Evolutionary conservation across 2,888 invertebrate genomes (phyloP), one percentile per base, ranked within the genome.

Genomic region (Calliphora vomitoria): DNA sequence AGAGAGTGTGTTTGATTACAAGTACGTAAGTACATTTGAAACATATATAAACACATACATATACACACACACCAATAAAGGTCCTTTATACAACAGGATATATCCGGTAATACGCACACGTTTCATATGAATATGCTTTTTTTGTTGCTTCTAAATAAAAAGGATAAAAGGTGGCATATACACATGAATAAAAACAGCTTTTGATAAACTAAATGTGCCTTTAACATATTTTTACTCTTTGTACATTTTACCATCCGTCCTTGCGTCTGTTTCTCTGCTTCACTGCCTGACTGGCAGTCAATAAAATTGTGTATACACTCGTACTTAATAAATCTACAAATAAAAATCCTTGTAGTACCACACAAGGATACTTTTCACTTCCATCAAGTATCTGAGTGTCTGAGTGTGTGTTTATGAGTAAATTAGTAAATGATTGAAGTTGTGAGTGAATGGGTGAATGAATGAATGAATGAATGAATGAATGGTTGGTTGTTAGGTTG

Each of bases 11-110:
- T 13, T 31, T 50, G 31, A 35, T 62, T n/a, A 62, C 13, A 62
- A 38, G 25, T 44, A 74, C 47, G 41, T 79, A 76, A 66, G 71
- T 50, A 35, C 62, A 72, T 71, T 25, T 74, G 31, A 44, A 35
- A 50, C 31, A 44, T n/a, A 11, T n/a, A 75, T 38, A 25, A 25
- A 69, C 68, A 41, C 18, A 85, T 85, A 82, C 82, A 58, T 88
- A 89, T 90, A 58, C 58, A 62, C 90, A 91, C 90, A 91, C 90
- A 92, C 90, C 0, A 88, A 82, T 50, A 31, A 64, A 78, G 74
- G 31, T 68, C 38, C 53, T 75, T 68, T 53, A 35, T 41, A 75
- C 18, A 74, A 53, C 60, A 74, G 41, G 3, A 80, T 80, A 68
- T 85, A 74, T 74, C 80, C 72, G 80, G 47, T 20, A 79, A 79